phyloP scores from a whole-genome alignment of 2,113 vertebrate species.

The Chionis minor region DNA sequence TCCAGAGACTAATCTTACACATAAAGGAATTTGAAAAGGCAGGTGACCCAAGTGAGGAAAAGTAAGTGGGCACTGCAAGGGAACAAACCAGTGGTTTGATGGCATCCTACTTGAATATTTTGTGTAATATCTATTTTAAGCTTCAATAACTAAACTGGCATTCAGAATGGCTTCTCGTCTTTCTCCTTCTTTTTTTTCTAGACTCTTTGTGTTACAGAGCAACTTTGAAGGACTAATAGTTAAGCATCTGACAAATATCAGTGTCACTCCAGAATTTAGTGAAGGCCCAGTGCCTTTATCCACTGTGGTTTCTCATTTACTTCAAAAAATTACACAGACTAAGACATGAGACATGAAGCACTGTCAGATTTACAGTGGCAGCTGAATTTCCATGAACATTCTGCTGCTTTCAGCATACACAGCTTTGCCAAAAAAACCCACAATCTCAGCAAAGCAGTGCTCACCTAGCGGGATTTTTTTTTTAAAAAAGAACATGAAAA shows the following conservation, averaged over 20 bases:
- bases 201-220: neutral
- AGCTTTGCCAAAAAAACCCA: neutral
- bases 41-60: neutral
- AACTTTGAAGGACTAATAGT: neutral
- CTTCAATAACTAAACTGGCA: neutral
- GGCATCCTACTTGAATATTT: neutral
- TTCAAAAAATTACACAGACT: neutral
- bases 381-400: neutral
- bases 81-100: neutral
- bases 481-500: neutral
- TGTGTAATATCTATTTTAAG: neutral
- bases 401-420: neutral
- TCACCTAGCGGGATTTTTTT: neutral
- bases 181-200: neutral
- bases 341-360: neutral
- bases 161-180: neutral
- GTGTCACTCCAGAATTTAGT: neutral
- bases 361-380: neutral
- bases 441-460: neutral
- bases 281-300: neutral
- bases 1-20: neutral
- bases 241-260: neutral
- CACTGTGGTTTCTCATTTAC: neutral
- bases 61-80: neutral
- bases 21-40: neutral